Percentiles rank a stretch among this genome's conserved stretches.
These are phyloP conservation scores for Boloria selene DNA, from an alignment of 2,888 invertebrate species.

Conservation along the genomic window DNA sequence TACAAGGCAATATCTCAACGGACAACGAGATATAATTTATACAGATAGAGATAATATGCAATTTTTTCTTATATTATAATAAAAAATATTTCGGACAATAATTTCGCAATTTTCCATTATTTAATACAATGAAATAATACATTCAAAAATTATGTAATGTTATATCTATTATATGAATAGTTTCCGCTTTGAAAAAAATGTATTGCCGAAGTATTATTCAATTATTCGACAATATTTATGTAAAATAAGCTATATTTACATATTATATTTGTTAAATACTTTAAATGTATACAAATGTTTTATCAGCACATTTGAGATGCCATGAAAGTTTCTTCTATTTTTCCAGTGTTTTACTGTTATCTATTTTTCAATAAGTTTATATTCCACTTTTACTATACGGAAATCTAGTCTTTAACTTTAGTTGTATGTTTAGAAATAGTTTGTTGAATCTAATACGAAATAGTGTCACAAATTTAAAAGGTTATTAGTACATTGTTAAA, in stretches of 20 bases:
- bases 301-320: too few relatives aligned
- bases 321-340: too few relatives aligned
- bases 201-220: background rate
- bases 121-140: too few relatives aligned
- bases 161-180: background rate
- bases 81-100: too few relatives aligned
- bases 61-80: background rate
- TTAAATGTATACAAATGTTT: background rate
- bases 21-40: too few relatives aligned
- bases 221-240: constrained; percentile 10
- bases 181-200: background rate
- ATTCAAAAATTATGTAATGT: too few relatives aligned
- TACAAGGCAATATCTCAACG: background rate
- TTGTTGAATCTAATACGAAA: background rate
- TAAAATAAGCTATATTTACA: constrained; percentile 3
- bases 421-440: background rate
- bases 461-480: background rate
- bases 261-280: constrained; percentile 3
- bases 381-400: background rate
- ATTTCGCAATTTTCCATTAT: too few relatives aligned
- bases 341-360: too few relatives aligned
- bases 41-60: too few relatives aligned
- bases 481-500: background rate
- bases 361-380: too few relatives aligned
- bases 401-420: constrained; percentile 8